Evolutionary conservation across 2,888 invertebrate genomes (phyloP).

Genomic region (Leucoma salicis): DNA sequence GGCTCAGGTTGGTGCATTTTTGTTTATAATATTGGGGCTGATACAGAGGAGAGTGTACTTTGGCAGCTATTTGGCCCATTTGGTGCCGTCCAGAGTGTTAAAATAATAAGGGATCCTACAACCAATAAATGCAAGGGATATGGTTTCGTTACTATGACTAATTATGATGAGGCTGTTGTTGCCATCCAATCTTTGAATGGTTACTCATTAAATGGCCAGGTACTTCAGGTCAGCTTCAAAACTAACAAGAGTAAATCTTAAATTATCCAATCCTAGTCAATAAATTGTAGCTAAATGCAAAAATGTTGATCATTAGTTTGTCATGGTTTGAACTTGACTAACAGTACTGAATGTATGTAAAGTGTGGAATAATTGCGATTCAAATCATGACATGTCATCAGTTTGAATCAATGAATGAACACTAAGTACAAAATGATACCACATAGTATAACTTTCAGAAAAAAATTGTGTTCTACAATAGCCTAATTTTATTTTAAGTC

Average conservation of each 20-base stretch:
- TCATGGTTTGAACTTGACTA: slow-evolving; percentile 72
- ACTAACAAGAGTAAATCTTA: slow-evolving; percentile 92
- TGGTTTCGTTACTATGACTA: slow-evolving; percentile 99
- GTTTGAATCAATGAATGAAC: slow-evolving; percentile 40
- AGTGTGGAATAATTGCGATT: slow-evolving; percentile 46
- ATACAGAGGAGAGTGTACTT: slow-evolving; percentile 94
- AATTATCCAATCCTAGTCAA: slow-evolving; percentile 76
- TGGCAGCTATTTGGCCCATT: slow-evolving; percentile 99
- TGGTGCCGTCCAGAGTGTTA: slow-evolving; percentile 98
- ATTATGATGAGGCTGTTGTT: slow-evolving; percentile 97
- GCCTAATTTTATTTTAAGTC: slow-evolving; percentile 34
- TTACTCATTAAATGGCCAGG: slow-evolving; percentile 96
- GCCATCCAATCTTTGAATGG: slow-evolving; percentile 98
- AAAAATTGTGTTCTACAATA: slow-evolving; percentile 33
- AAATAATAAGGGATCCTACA: slow-evolving; percentile 96
- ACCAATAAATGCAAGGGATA: slow-evolving; percentile 99
- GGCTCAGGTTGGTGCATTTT: slow-evolving; percentile 96
- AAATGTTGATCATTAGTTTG: slow-evolving; percentile 79
- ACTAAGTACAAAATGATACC: slow-evolving; percentile 58
- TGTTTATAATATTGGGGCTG: slow-evolving; percentile 95
- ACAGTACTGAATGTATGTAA: slow-evolving; percentile 49
- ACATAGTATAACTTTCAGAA: slow-evolving; percentile 30
- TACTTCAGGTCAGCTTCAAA: slow-evolving; percentile 98
- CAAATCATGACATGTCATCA: slow-evolving; percentile 62
- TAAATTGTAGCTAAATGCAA: slow-evolving; percentile 80